phyloP scores from a whole-genome alignment of 2,797 vertebrate species.

The Cossypha polioptera region DNA sequence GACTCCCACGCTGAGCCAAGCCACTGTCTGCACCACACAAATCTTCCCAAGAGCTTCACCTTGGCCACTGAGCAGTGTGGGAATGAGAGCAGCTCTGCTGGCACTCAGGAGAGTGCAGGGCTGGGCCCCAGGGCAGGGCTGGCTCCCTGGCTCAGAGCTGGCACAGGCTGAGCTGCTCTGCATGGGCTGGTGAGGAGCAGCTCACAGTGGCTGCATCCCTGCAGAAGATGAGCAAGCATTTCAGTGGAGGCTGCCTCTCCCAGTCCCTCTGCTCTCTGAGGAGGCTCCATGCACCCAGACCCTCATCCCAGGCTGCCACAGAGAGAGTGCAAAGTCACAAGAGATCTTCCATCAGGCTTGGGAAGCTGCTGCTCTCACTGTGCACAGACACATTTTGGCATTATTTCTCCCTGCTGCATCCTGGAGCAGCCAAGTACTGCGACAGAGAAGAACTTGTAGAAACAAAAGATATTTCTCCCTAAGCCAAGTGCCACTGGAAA shows the following conservation, averaged over 20 bases:
- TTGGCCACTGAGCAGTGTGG: neutral
- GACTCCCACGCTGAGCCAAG: rapidly evolving
- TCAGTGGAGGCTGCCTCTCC: neutral
- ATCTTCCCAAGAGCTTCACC: neutral
- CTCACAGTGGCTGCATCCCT: neutral
- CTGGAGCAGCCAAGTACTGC: neutral
- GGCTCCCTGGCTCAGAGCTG: neutral
- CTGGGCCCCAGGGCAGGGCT: neutral
- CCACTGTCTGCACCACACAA: neutral
- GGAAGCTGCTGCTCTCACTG: neutral
- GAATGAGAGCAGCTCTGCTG: neutral
- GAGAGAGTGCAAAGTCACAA: neutral
- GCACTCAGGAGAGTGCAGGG: neutral
- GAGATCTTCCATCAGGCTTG: neutral
- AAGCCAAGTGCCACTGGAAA: neutral
- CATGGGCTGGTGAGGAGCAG: neutral
- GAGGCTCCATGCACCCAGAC: neutral
- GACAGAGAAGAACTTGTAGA: neutral
- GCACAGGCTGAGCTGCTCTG: neutral
- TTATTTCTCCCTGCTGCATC: neutral
- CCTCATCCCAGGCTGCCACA: neutral
- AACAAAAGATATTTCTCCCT: neutral
- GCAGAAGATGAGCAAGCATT: neutral
- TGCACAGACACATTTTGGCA: neutral
- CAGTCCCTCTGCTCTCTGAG: neutral